Evolutionary conservation across 2,113 vertebrate species (phyloP).

Genomic region (Sturnus vulgaris): DNA sequence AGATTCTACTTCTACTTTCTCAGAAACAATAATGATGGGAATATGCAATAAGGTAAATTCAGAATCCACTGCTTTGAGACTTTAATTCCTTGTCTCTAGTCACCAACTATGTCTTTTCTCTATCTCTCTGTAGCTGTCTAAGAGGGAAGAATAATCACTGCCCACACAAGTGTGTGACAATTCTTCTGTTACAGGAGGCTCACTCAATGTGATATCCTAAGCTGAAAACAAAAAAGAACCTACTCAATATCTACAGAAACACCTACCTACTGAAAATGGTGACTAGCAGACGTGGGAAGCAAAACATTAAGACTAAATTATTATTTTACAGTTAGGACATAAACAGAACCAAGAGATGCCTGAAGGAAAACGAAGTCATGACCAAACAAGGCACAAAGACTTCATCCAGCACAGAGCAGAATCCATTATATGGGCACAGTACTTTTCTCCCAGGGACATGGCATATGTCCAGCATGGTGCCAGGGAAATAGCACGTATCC

Average conservation of each 20-base stretch:
- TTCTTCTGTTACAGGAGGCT: neutral
- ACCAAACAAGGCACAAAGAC: neutral
- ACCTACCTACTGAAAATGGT: neutral
- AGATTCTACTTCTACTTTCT: neutral
- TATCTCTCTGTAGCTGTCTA: neutral
- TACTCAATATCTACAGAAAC: neutral
- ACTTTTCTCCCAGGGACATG: neutral
- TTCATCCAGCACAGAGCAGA: neutral
- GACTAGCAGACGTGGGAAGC: neutral
- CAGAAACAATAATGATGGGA: neutral
- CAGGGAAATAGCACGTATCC: rapidly evolving
- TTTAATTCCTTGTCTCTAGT: neutral
- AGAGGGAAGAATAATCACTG: neutral
- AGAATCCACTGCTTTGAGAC: neutral
- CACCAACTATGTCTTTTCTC: neutral
- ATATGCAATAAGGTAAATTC: neutral
- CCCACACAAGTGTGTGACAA: neutral
- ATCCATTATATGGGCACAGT: neutral
- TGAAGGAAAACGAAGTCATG: neutral
- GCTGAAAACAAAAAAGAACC: neutral
- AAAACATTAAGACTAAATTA: neutral
- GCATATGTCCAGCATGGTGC: rapidly evolving
- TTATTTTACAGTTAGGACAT: neutral
- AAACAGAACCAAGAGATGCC: neutral
- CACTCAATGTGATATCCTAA: neutral